These are phyloP conservation scores for Cyprinodon diabolis DNA, from an alignment of 2,797 vertebrate species.

Conservation along the genomic window DNA sequence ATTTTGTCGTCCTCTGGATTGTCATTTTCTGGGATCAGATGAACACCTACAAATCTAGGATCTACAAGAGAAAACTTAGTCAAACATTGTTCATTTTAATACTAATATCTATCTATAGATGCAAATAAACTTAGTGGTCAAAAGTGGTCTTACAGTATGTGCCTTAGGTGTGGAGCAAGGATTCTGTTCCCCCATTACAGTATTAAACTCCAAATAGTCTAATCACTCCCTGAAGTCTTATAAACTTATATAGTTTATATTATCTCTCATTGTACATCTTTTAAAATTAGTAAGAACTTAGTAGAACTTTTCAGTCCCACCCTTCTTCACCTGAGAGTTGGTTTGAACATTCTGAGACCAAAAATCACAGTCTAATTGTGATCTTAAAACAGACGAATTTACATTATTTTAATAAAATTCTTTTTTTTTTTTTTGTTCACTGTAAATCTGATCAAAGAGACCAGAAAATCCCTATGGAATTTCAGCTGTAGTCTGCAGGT, in stretches of 20 bases:
- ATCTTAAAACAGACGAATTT: neutral
- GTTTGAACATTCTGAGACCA: neutral
- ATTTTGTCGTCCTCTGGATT: constrained; percentile 98
- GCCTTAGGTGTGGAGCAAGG: too few species aligned
- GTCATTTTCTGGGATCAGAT: constrained; percentile 95
- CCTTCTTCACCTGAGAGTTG: neutral
- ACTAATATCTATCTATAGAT: too few species aligned
- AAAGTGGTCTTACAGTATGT: too few species aligned
- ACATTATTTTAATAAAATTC: neutral
- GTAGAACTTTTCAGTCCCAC: neutral
- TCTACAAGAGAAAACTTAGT: constrained; percentile 77
- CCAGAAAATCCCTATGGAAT: neutral
- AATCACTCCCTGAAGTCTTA: neutral
- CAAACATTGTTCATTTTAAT: neutral
- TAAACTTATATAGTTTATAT: neutral
- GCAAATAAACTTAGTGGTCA: too few species aligned
- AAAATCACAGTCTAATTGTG: neutral
- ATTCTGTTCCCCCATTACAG: neutral
- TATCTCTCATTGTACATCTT: neutral
- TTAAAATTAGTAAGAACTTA: neutral
- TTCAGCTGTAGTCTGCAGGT: neutral
- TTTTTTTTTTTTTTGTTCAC: neutral
- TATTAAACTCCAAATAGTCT: neutral
- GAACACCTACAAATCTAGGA: constrained; percentile 91
- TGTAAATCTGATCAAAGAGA: neutral